These are phyloP conservation scores for Arrhamphus sclerolepis DNA, from an alignment of 2,797 vertebrate genomes.

Conservation along the genomic window DNA sequence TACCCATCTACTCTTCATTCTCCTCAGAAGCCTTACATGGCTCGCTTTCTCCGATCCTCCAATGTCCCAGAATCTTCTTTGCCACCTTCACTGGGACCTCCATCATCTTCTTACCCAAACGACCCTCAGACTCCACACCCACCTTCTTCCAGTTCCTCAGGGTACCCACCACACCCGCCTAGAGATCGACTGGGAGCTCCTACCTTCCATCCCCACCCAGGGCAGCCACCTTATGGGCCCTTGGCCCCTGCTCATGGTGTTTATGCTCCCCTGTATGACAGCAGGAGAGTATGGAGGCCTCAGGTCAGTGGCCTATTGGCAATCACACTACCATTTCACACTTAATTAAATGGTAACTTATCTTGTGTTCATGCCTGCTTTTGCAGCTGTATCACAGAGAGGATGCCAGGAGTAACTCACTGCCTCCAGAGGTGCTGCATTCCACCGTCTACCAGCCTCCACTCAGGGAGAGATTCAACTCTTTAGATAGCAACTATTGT, in stretches of 20 bases:
- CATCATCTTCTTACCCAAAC: slow-evolving; percentile 76
- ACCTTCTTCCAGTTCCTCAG: slow-evolving; percentile 83
- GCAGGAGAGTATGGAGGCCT: slow-evolving; percentile 94
- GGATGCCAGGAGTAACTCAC: slow-evolving; percentile 94
- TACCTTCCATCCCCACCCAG: slow-evolving; percentile 81
- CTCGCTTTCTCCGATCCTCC: slow-evolving; percentile 90
- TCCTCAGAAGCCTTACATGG: slow-evolving; percentile 85
- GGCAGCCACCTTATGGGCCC: slow-evolving; percentile 84
- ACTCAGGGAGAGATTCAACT: slow-evolving; percentile 94
- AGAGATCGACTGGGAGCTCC: slow-evolving; percentile 80
- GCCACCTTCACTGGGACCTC: slow-evolving; percentile 85
- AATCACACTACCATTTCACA: not conserved
- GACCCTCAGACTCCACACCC: slow-evolving; percentile 80
- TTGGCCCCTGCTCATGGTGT: slow-evolving; percentile 88
- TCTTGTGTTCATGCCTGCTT: not conserved
- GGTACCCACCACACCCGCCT: slow-evolving; percentile 75
- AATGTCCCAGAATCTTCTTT: slow-evolving; percentile 90
- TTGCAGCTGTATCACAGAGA: slow-evolving; percentile 91
- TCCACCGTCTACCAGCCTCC: slow-evolving; percentile 94
- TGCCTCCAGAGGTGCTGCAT: slow-evolving; percentile 94
- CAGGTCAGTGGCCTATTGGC: slow-evolving; percentile 60
- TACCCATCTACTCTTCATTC: slow-evolving; percentile 84
- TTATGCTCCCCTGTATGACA: slow-evolving; percentile 95
- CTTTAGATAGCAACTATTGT: slow-evolving; percentile 93
- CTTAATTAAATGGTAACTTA: not conserved